Evolutionary conservation across 2,113 vertebrate species (phyloP).

Genomic region (Gallinago jamesoni): DNA sequence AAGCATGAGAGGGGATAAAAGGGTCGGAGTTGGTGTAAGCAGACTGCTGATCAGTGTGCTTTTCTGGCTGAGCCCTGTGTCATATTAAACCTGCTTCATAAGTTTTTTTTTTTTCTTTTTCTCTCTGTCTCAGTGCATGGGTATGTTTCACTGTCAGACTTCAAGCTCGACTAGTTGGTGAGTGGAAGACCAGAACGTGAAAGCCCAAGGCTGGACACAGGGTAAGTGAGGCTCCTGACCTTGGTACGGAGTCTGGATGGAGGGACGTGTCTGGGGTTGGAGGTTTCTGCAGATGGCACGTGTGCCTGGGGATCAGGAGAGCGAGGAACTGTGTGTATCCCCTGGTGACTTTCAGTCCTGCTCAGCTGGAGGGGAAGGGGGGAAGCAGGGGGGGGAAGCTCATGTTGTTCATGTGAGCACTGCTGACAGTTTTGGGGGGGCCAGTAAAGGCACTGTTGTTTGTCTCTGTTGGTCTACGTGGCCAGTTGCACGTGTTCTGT

Average conservation of each 20-base stretch:
- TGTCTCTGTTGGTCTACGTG: accelerated
- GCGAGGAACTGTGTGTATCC: background rate
- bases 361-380: background rate
- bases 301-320: background rate
- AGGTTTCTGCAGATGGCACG: background rate
- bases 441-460: background rate
- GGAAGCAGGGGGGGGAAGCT: background rate
- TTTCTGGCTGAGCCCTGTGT: background rate
- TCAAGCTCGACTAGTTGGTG: background rate
- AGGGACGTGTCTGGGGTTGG: background rate
- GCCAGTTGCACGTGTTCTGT: background rate
- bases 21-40: background rate
- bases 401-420: too few relatives aligned
- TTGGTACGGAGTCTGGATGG: background rate
- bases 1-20: background rate
- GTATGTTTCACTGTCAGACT: background rate
- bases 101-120: background rate
- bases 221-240: background rate
- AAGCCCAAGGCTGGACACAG: background rate
- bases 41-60: background rate
- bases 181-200: background rate
- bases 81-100: background rate
- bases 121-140: background rate
- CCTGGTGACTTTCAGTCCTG: background rate
- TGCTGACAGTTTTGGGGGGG: background rate